These are phyloP conservation scores for Panopea generosa DNA, from an alignment of 2,888 invertebrate genomes.

Conservation along the genomic window DNA sequence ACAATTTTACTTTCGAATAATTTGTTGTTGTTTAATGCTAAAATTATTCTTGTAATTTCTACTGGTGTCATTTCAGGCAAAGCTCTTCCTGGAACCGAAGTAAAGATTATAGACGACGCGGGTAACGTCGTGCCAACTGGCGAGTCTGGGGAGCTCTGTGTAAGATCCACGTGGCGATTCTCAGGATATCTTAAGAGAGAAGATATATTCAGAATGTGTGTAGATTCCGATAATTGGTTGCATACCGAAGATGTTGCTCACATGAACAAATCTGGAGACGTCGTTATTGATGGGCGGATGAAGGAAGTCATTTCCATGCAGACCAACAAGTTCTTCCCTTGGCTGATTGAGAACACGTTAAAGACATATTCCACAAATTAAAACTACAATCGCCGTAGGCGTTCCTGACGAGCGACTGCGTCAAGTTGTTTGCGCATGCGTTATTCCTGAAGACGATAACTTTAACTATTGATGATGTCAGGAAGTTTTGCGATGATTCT, in stretches of 20 bases:
- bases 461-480: slow-evolving; percentile 20
- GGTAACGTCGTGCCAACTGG: slow-evolving; percentile 34
- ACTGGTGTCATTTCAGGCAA: slow-evolving; percentile 22
- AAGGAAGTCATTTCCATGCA: no score
- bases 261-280: slow-evolving; percentile 37
- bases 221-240: slow-evolving; percentile 6
- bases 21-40: no score
- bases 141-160: slow-evolving; percentile 39
- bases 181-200: slow-evolving; percentile 25
- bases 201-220: slow-evolving; percentile 12
- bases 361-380: slow-evolving; percentile 33
- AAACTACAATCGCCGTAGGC: slow-evolving; percentile 42
- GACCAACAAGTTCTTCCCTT: no score
- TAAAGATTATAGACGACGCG: slow-evolving; percentile 40
- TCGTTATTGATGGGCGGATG: no score
- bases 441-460: no score
- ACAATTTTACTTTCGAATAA: no score
- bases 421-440: no score
- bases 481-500: slow-evolving; percentile 45
- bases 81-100: slow-evolving; percentile 41
- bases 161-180: slow-evolving; percentile 43
- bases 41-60: no score
- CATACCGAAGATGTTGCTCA: no score
- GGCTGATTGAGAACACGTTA: slow-evolving; percentile 43
- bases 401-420: no score